Percentiles rank a stretch among this genome's conserved stretches.
These are phyloP conservation scores for Scaptomyza polygonia DNA, from an alignment of 2,888 invertebrate genomes.

Conservation along the genomic window DNA sequence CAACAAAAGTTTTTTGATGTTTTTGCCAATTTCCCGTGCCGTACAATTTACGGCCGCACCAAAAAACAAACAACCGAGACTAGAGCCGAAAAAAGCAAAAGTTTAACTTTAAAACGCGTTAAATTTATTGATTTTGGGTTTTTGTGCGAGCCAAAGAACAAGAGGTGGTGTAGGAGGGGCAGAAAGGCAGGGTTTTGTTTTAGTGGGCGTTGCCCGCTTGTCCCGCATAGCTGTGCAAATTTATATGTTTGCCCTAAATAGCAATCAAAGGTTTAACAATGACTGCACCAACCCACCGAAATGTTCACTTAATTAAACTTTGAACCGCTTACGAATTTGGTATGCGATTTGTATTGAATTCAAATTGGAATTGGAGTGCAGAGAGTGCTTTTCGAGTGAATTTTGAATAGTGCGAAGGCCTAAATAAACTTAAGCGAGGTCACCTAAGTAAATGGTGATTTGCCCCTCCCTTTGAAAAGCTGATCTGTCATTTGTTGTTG, in stretches of 20 bases:
- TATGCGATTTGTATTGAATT: constrained; percentile 35
- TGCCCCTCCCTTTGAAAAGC: constrained; percentile 22
- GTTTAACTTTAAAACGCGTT: constrained; percentile 48
- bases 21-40: constrained; percentile 72
- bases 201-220: constrained; percentile 29
- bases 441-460: constrained; percentile 45
- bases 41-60: constrained; percentile 44
- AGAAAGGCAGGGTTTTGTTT: not conserved
- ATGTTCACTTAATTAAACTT: constrained; percentile 73
- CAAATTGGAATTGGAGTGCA: constrained; percentile 19
- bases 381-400: constrained; percentile 53
- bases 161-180: not conserved
- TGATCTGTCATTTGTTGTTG: constrained; percentile 54
- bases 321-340: constrained; percentile 51
- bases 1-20: constrained; percentile 62
- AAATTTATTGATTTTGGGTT: constrained; percentile 69
- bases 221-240: constrained; percentile 47
- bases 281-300: constrained; percentile 25
- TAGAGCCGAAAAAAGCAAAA: constrained; percentile 11
- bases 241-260: constrained; percentile 72
- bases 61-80: constrained; percentile 12
- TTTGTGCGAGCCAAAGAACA: constrained; percentile 22
- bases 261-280: constrained; percentile 70
- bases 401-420: constrained; percentile 57
- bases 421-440: constrained; percentile 21